Evolutionary conservation across 2,797 vertebrate genomes (phyloP).

Genomic region (Sarcophilus harrisii): DNA sequence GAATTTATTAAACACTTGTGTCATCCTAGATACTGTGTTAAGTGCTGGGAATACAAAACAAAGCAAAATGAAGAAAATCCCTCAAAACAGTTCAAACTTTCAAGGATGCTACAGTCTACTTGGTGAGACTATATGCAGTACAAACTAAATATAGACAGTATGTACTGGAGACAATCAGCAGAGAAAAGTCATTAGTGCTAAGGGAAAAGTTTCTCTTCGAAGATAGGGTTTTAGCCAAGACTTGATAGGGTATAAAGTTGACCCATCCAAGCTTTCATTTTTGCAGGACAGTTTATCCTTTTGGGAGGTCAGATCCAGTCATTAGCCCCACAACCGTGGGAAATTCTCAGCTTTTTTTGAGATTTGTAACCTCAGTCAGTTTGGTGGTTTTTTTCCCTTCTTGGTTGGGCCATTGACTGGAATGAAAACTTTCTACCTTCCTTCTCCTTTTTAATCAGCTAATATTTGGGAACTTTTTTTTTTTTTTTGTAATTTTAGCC

Average conservation of each 20-base stretch:
- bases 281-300: background rate
- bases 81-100: background rate
- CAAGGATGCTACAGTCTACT: background rate
- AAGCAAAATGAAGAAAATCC: background rate
- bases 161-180: background rate
- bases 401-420: background rate
- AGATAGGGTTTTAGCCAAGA: background rate
- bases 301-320: background rate
- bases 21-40: background rate
- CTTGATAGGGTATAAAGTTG: background rate
- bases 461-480: slow-evolving; percentile 71
- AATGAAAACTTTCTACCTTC: background rate
- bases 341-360: background rate
- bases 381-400: slow-evolving; percentile 4
- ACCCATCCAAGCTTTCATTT: background rate
- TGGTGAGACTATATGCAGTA: background rate
- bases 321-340: background rate
- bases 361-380: slow-evolving; percentile 73
- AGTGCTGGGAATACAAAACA: background rate
- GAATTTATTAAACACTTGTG: background rate
- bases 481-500: slow-evolving; percentile 75
- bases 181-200: background rate
- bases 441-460: slow-evolving; percentile 38
- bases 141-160: background rate
- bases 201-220: background rate